Base-by-base conservation (phyloP, 2,797 vertebrate genomes). In the Fringilla coelebs region DNA sequence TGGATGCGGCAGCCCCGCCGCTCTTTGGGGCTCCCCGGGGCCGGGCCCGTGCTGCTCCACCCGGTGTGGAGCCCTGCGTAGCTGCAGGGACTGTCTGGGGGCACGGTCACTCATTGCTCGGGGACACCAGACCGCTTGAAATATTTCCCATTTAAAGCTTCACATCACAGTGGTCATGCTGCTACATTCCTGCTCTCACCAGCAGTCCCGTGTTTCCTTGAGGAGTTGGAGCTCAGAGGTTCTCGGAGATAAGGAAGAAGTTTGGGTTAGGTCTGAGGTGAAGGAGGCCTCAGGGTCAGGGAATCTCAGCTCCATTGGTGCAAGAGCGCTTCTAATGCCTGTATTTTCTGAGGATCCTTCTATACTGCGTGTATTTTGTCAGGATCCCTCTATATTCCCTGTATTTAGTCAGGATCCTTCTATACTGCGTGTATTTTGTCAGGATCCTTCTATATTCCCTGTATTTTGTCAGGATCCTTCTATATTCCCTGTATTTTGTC, bases 121-220 rank as follows among this genome's bases (percentile, higher is more conserved):
- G 11, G 34, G 52, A 7, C 2, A 9, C 18, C 29, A 8, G 17
- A 16, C 7, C 9, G 0, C 9, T 8, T 18, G 11, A 57, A 2
- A 1, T 19, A 3, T 11, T 58, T 29, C 19, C 10, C 9, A 0
- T 14, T 25, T 3, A 22, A 54, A 54, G 34, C 8, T 3, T 11
- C 38, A 1, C 32, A 3, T 13, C 4, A 4, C 34, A 3, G 1
- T 1, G 17, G 4, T n/a, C 38, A 4, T 1, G 1, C 7, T 15
- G 11, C 2, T 22, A 2, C 0, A 1, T 31, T 21, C 4, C 5
- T 3, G 3, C 6, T 13, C 38, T 38, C 2, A 1, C 5, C 55
- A 2, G 45, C 9, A 1, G 14, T 19, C 38, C 29, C 8, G 0
- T 8, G 8, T 58, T 40, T 12, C 7, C 4, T 1, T 7, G 5